Base-by-base conservation (phyloP, 2,888 invertebrate species). In the Sicus ferrugineus region DNA sequence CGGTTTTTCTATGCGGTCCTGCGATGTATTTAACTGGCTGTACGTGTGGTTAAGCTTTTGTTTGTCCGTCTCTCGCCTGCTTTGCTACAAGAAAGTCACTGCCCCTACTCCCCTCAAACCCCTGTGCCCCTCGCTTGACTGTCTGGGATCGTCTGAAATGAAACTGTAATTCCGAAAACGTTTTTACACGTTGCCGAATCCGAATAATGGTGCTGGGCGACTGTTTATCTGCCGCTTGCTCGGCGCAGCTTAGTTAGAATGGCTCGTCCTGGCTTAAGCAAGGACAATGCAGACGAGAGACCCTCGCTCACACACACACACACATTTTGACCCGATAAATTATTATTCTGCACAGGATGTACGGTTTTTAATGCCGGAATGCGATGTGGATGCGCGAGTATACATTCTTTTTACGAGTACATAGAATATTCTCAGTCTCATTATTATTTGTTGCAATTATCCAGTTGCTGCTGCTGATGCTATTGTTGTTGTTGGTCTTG, bases 141-240 rank as follows among this genome's bases (percentile, higher is more conserved):
- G 64, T 21, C 4, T 65, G 34, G 26, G 30, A 69, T 56, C 56
- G 58, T 63, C 46, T 54, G 31, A 69, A 69, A 64, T 58, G 63
- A 56, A 69, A 68, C 68, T 68, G 11, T 42, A 69, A 69, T 64
- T 64, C 31, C 48, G 31, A 63, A 64, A 69, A 69, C 62, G 62
- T 63, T 68, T 62, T 54, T 16, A 62, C 62, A 46, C 64, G n/a
- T 54, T 64, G 58, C 64, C 42, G 42, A 64, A 64, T 28, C 42
- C 31, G 16, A 38, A 9, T 23, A n/a, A 23, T n/a, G 19, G 63
- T 28, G 19, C 31, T 56, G 26, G 14, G 16, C 30, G 26, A 7
- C 14, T 54, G 52, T 23, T 56, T 56, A 30, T 56, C n/a, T 56
- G 14, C 23, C 2, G n/a, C 7, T 6, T 30, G 16, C n/a, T 26